Evolutionary conservation across 2,888 invertebrate genomes (phyloP), one percentile per base, ranked within the genome.

Genomic region (Bombyx huttoni): DNA sequence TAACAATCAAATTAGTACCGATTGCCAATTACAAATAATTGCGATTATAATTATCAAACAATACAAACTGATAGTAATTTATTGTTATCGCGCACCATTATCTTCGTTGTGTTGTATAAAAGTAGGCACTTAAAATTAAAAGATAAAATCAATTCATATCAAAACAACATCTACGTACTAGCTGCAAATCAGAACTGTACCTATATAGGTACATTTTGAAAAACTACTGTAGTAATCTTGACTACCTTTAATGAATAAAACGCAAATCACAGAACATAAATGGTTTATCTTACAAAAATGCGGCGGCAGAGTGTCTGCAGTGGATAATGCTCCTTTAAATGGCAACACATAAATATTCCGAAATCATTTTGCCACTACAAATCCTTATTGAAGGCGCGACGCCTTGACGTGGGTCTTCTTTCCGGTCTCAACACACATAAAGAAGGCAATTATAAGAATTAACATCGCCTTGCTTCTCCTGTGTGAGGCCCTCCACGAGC

Each of bases 391-490:
- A 57, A 75, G 67, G 71, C 71, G 73, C 72, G 76, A 68, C 68
- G 59, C 71, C 57, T 63, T 81, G 81, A 82, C 74, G 80, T 78
- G 79, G 84, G 82, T 82, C 78, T 64, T 65, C 79, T 84, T 86
- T 86, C 84, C 86, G 84, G 82, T 81, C 67, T 65, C 63, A 55
- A 52, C 57, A 51, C 59, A 61, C 68, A 84, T 81, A 81, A 83
- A 80, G 63, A 73, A 76, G 69, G 77, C 85, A 85, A 87, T 87
- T 84, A 86, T 84, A 71, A 78, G 78, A 77, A 76, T 77, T 77
- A 76, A 69, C 63, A 67, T 70, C 72, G 68, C 65, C 64, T 65
- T 63, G 68, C 62, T 62, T 24, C 56, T 58, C 61, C 64, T 68
- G 70, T 75, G 73, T 76, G 76, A 73, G 68, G 70, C 69, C 65